A percentile compares a stretch with the other conserved stretches of the same genome.
phyloP scores from a whole-genome alignment of 30 jellyfish, hydroid and myxozoan species.

The Hydractinia symbiolongicarpus region DNA sequence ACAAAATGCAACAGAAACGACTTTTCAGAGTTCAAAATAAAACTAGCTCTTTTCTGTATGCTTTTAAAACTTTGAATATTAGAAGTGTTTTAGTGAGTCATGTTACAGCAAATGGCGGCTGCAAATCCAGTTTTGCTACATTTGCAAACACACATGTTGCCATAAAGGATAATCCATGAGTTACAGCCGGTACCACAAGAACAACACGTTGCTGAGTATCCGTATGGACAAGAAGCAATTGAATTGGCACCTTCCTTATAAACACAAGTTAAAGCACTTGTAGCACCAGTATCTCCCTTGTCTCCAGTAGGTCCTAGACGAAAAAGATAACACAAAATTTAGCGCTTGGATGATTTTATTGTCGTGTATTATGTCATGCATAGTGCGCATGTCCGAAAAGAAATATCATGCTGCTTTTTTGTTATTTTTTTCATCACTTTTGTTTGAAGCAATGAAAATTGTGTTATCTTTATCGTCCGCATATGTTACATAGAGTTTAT shows the following conservation, averaged over 20 bases:
- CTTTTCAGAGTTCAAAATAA: no score
- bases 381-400: not conserved
- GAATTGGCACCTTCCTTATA: not conserved
- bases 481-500: not conserved
- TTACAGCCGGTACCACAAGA: not conserved
- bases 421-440: not conserved
- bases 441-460: not conserved
- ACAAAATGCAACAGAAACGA: no score
- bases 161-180: not conserved
- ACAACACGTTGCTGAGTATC: not conserved
- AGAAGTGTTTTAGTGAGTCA: not conserved
- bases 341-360: not conserved
- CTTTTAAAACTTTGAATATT: no score
- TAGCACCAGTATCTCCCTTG: slow-evolving; percentile 4
- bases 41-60: no score
- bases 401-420: not conserved
- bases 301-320: slow-evolving; percentile 15
- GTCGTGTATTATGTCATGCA: not conserved
- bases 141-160: slow-evolving; percentile 3
- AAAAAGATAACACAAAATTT: slow-evolving; percentile 15
- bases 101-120: not conserved
- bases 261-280: not conserved
- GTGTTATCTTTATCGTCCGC: slow-evolving; percentile 15
- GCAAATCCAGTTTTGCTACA: not conserved
- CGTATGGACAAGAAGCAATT: not conserved